Conservation (phyloP, 64 coral and sea anemone genomes). For the Montipora cactus region DNA sequence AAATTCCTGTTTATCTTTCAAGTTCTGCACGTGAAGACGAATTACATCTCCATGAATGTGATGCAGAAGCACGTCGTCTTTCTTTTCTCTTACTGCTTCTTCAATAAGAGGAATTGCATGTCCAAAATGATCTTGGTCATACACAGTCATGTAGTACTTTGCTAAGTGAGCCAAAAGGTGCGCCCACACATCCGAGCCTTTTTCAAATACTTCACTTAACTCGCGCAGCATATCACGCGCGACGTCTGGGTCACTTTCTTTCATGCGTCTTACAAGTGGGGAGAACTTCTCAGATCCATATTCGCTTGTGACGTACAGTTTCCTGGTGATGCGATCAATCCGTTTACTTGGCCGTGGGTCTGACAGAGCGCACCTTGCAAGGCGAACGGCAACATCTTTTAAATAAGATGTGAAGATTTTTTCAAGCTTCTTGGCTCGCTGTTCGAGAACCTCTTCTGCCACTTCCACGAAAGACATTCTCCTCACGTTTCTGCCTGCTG, state of each 20-base stretch:
- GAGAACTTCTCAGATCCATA: constrained; percentile 91
- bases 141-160: constrained; percentile 75
- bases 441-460: constrained; percentile 75
- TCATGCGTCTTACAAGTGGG: constrained; percentile 68
- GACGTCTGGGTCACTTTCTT: constrained; percentile 55
- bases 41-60: constrained; percentile 86
- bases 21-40: constrained; percentile 71
- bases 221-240: constrained; percentile 81
- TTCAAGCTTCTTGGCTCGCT: constrained; percentile 20
- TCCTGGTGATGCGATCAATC: constrained; percentile 83
- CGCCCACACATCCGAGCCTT: constrained; percentile 71
- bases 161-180: constrained; percentile 81
- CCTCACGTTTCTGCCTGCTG: constrained; percentile 49
- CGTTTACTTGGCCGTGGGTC: constrained; percentile 47
- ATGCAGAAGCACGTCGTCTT: constrained; percentile 73
- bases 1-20: constrained; percentile 58
- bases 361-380: constrained; percentile 70
- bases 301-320: constrained; percentile 85
- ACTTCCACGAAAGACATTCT: constrained; percentile 88
- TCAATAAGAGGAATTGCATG: constrained; percentile 63
- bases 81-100: constrained; percentile 67
- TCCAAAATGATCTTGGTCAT: constrained; percentile 10
- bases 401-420: constrained; percentile 28
- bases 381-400: constrained; percentile 63
- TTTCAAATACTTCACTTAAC: constrained; percentile 68